phyloP scores from a whole-genome alignment of 2,888 invertebrate species.

The Plutella xylostella region DNA sequence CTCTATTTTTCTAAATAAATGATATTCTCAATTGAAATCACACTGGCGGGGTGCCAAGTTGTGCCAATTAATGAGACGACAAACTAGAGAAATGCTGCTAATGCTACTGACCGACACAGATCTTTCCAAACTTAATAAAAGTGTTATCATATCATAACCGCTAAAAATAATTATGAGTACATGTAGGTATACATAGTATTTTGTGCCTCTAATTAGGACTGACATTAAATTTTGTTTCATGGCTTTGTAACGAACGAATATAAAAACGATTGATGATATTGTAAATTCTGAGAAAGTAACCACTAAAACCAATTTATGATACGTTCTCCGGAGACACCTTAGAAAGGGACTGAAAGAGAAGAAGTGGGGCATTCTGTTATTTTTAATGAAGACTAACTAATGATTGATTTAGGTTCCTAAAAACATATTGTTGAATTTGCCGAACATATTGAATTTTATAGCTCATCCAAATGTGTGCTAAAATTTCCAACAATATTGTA shows the following conservation, averaged over 20 bases:
- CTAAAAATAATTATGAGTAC: neutral
- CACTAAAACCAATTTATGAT: slow-evolving; percentile 23
- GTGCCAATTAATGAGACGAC: slow-evolving; percentile 30
- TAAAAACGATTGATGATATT: slow-evolving; percentile 32
- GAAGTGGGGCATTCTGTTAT: no score
- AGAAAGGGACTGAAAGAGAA: no score
- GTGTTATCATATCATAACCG: neutral
- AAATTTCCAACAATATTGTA: no score
- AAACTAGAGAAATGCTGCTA: slow-evolving; percentile 22
- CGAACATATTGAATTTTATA: no score
- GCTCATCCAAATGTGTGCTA: no score
- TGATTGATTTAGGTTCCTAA: no score
- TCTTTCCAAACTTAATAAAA: slow-evolving; percentile 14
- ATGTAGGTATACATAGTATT: neutral
- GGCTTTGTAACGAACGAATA: slow-evolving; percentile 17
- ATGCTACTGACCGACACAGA: slow-evolving; percentile 34
- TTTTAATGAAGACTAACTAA: no score
- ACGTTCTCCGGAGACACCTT: neutral
- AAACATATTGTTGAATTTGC: no score
- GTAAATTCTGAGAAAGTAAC: slow-evolving; percentile 26
- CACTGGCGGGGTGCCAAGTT: slow-evolving; percentile 40
- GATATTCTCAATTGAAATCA: slow-evolving; percentile 29
- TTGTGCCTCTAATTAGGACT: neutral
- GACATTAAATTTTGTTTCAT: neutral
- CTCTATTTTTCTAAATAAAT: no score